Base-by-base conservation (phyloP, 2,888 invertebrate genomes). In the Chymomyza procnemis region DNA sequence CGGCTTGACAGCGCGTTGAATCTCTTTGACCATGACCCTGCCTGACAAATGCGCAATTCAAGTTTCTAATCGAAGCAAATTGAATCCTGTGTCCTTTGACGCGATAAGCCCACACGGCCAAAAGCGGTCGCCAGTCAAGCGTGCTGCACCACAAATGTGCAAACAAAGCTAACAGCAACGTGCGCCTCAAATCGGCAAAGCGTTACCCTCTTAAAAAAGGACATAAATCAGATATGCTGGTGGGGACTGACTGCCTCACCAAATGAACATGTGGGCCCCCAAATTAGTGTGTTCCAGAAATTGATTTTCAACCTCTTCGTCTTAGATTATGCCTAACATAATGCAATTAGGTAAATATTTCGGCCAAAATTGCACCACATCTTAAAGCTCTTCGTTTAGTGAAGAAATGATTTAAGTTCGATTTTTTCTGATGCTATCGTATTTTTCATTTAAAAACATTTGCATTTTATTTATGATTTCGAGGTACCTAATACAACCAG, bases 51-150 rank as follows among this genome's bases (percentile, higher is more conserved):
- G 72, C 46, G 72, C 79, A 75, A 74, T 79, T 75, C 85, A 79
- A 74, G 81, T 87, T 85, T 79, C 85, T 83, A 87, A 83, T 83
- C 87, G 85, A 83, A 83, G 71, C 75, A 83, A 87, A 83, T 87
- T 83, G 87, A 83, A 83, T 85, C 79, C 82, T 82, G 85, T 81
- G 78, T 78, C 78, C 78, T 69, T 73, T 67, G 83, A 80, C 76
- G 75, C 80, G 73, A 66, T 69, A 74, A 65, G 69, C 63, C 61
- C 61, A 67, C 63, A 60, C 59, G 68, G 26, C 59, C 50, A 48
- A 52, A 4, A 14, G 61, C 46, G 46, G 12, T 21, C 19, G 48
- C 21, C 48, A 47, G 12, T 12, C 34, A 12, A 41, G 64, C 55
- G 54, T 48, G 56, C 47, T 22, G 46, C 70, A 65, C 48, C 74